These are phyloP conservation scores for Strigamia maritima DNA, from an alignment of 2,888 invertebrate species.

Conservation along the genomic window DNA sequence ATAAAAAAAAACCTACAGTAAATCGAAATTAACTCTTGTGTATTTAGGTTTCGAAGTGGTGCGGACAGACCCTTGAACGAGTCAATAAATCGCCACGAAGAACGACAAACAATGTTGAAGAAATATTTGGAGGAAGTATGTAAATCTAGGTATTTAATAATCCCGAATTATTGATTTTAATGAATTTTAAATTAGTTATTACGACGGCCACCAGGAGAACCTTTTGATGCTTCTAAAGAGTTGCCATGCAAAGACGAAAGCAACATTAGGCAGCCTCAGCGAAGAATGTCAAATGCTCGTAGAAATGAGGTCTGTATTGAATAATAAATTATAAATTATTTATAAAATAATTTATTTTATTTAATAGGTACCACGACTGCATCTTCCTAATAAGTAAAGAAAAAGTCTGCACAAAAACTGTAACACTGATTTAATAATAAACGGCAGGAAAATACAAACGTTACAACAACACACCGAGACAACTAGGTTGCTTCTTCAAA, in stretches of 20 bases:
- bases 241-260: not conserved
- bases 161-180: not conserved
- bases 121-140: not conserved
- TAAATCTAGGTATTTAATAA: not conserved
- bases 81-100: not conserved
- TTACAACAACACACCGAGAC: not conserved
- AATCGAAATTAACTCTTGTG: not conserved
- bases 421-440: not conserved
- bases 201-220: not conserved
- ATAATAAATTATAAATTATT: not conserved
- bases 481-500: not conserved
- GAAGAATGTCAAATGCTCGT: no score
- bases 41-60: not conserved
- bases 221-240: not conserved
- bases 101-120: not conserved
- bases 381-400: not conserved
- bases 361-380: not conserved
- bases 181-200: not conserved
- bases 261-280: not conserved
- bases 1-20: not conserved
- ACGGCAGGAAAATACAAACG: not conserved
- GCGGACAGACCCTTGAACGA: not conserved
- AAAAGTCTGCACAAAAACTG: not conserved
- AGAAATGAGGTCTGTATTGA: not conserved
- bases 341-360: not conserved